phyloP scores from a whole-genome alignment of 2,113 vertebrate genomes.

The Leucosticte australis region DNA sequence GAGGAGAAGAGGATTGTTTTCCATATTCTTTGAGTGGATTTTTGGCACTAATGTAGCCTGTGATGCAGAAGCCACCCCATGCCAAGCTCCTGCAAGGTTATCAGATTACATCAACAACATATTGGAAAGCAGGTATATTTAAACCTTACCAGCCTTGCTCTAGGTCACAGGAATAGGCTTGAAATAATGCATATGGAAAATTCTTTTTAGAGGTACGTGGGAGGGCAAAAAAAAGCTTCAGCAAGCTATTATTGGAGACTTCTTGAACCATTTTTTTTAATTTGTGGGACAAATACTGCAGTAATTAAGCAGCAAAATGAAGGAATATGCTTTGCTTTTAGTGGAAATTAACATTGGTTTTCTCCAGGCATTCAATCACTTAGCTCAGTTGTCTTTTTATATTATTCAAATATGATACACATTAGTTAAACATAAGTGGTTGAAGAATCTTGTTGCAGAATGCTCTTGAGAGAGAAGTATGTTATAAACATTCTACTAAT shows the following conservation, averaged over 20 bases:
- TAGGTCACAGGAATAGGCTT: neutral
- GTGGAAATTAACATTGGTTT: conserved; percentile 56
- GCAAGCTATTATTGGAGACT: neutral
- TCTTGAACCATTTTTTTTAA: neutral
- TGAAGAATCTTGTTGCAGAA: conserved; percentile 67
- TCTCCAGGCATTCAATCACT: conserved; percentile 67
- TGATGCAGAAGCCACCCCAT: neutral
- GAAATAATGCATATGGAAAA: neutral
- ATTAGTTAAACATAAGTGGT: conserved; percentile 68
- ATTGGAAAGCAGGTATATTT: neutral
- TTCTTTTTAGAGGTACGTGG: neutral
- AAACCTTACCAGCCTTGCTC: neutral
- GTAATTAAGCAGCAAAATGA: conserved; percentile 50
- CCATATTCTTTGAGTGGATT: neutral
- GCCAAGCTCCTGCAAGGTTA: neutral
- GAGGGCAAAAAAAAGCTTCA: neutral
- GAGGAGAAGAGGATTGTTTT: neutral
- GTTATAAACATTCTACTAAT: conserved; percentile 62
- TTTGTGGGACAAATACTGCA: conserved; percentile 21
- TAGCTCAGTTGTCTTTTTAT: conserved; percentile 68
- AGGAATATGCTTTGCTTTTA: conserved; percentile 47
- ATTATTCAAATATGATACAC: conserved; percentile 71
- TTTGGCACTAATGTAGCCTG: neutral
- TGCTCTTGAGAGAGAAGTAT: conserved; percentile 60
- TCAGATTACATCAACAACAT: neutral